These are phyloP conservation scores for Aleiodes leptofemur DNA, from an alignment of 2,888 invertebrate genomes.

Conservation along the genomic window DNA sequence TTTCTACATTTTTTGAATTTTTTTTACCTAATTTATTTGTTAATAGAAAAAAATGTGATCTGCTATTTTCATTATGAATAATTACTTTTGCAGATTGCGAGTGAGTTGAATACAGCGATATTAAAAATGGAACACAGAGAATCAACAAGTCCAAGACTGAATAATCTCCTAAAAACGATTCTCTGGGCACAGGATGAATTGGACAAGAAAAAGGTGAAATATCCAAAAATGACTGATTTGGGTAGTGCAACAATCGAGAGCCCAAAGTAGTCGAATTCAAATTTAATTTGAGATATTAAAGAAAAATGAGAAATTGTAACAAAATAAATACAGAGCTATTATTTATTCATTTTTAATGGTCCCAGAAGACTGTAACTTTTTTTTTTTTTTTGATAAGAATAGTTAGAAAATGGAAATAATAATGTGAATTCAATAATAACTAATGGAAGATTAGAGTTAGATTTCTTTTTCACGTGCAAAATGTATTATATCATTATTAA, in stretches of 20 bases:
- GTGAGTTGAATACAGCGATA: constrained; percentile 98
- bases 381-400: constrained; percentile 18
- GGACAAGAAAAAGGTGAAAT: constrained; percentile 95
- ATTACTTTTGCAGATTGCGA: constrained; percentile 84
- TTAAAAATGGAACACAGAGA: constrained; percentile 95
- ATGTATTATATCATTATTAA: constrained; percentile 11
- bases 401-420: constrained; percentile 13
- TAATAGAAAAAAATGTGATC: no score
- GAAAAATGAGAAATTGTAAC: background rate
- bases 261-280: constrained; percentile 77
- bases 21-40: no score
- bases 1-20: background rate
- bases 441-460: constrained; percentile 13
- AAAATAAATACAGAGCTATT: constrained; percentile 21
- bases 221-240: constrained; percentile 96
- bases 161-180: constrained; percentile 93
- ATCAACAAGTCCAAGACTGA: constrained; percentile 92
- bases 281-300: constrained; percentile 36
- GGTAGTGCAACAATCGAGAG: constrained; percentile 89
- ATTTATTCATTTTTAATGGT: constrained; percentile 33
- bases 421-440: constrained; percentile 19
- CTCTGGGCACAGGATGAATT: constrained; percentile 97
- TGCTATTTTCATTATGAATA: no score
- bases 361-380: constrained; percentile 26
- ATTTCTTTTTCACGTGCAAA: constrained; percentile 26